Evolutionary conservation across 2,888 invertebrate genomes (phyloP).

Genomic region (Lissocephala sabroskyi): DNA sequence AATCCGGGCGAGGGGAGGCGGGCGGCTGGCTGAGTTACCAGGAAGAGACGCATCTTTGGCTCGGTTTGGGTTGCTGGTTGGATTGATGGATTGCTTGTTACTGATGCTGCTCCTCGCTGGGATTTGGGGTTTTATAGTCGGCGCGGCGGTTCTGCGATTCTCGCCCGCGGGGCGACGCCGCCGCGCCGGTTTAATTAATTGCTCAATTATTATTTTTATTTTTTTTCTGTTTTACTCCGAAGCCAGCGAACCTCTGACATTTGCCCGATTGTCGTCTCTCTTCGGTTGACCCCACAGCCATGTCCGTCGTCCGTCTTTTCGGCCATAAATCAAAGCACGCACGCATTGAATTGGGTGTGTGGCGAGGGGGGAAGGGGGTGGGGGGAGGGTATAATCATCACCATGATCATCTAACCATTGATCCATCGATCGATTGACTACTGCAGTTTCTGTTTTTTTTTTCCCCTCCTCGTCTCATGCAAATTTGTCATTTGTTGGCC

Average conservation of each 20-base stretch:
- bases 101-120: constrained; percentile 49
- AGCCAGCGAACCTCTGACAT: constrained; percentile 54
- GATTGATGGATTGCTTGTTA: constrained; percentile 36
- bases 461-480: no score
- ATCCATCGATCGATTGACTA: no score
- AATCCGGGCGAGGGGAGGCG: neutral
- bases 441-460: no score
- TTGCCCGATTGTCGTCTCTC: constrained; percentile 33
- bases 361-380: no score
- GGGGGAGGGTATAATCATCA: no score
- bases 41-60: constrained; percentile 54
- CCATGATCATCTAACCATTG: no score
- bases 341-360: no score
- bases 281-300: no score
- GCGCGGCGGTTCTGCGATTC: no score
- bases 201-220: constrained; percentile 67
- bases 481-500: no score
- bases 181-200: constrained; percentile 49
- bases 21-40: constrained; percentile 36
- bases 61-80: constrained; percentile 19
- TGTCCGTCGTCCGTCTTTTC: constrained; percentile 1
- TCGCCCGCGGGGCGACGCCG: neutral
- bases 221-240: no score
- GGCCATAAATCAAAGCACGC: constrained; percentile 46
- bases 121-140: constrained; percentile 58